Conservation (phyloP, 2,888 invertebrate species). For the Lithophane ornitopus region DNA sequence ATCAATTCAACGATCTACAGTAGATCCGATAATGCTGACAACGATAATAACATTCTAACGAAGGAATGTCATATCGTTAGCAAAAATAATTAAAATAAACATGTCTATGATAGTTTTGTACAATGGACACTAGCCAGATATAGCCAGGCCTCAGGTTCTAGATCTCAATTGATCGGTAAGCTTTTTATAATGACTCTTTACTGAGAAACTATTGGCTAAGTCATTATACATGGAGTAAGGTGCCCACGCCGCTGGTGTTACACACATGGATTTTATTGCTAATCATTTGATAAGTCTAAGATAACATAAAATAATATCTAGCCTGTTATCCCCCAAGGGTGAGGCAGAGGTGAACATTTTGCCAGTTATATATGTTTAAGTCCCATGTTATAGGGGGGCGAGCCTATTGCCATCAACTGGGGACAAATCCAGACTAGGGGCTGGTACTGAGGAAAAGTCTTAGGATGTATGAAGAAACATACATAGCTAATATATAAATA, state of each 20-base stretch:
- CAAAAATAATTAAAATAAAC: slow-evolving; percentile 26
- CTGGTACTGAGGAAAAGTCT: not conserved
- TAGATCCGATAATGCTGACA: slow-evolving; percentile 17
- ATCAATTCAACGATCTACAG: too few species aligned
- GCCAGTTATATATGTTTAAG: not conserved
- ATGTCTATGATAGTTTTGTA: not conserved
- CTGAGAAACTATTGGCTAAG: slow-evolving; percentile 41
- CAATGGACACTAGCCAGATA: slow-evolving; percentile 42
- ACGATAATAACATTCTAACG: slow-evolving; percentile 32
- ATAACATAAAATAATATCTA: too few species aligned
- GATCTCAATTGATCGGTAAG: slow-evolving; percentile 53
- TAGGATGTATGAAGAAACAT: not conserved
- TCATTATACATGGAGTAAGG: slow-evolving; percentile 20
- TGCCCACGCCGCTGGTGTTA: not conserved
- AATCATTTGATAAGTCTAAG: not conserved
- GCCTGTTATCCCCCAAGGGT: too few species aligned
- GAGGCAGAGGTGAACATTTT: too few species aligned
- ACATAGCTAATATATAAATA: not conserved
- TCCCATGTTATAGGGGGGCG: not conserved
- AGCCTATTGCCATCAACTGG: not conserved
- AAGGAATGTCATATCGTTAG: slow-evolving; percentile 14
- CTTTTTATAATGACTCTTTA: slow-evolving; percentile 58
- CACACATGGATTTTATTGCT: slow-evolving; percentile 3
- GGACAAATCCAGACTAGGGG: not conserved
- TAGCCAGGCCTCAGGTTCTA: slow-evolving; percentile 4